Evolutionary conservation across 2,113 vertebrate genomes (phyloP).

Genomic region (Columba livia): DNA sequence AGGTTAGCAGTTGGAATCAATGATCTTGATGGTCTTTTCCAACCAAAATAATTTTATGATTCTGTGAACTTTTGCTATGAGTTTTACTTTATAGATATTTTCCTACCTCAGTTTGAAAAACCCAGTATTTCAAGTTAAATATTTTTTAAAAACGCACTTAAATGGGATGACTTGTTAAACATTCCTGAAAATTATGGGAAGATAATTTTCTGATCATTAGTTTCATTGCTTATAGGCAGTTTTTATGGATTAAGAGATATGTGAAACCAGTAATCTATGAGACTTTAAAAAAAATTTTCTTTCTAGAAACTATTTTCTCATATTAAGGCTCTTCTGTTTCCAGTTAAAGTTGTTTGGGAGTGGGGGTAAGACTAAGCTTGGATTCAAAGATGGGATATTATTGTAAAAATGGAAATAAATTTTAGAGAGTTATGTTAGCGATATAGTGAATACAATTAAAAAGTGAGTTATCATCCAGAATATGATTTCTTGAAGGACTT

Average conservation of each 20-base stretch:
- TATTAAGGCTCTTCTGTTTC: neutral
- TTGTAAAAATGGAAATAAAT: neutral
- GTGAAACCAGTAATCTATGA: neutral
- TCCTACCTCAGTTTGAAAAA: neutral
- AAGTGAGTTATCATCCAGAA: neutral
- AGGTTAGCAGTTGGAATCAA: no score
- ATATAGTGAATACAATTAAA: neutral
- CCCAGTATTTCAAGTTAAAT: neutral
- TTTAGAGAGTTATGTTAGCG: neutral
- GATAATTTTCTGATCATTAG: neutral
- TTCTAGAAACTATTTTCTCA: neutral
- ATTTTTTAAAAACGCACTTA: neutral
- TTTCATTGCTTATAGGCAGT: neutral
- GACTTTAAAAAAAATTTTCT: neutral
- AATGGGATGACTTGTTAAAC: neutral
- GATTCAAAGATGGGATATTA: neutral
- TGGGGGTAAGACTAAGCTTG: neutral
- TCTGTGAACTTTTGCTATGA: neutral
- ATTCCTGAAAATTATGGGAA: neutral
- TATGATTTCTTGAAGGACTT: neutral
- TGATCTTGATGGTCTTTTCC: no score
- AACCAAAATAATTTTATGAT: no score
- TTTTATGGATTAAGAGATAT: neutral
- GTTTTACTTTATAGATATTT: neutral
- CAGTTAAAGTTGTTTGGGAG: neutral